Evolutionary conservation across 2,797 vertebrate species (phyloP).

Genomic region (Rhodeus uyekii): DNA sequence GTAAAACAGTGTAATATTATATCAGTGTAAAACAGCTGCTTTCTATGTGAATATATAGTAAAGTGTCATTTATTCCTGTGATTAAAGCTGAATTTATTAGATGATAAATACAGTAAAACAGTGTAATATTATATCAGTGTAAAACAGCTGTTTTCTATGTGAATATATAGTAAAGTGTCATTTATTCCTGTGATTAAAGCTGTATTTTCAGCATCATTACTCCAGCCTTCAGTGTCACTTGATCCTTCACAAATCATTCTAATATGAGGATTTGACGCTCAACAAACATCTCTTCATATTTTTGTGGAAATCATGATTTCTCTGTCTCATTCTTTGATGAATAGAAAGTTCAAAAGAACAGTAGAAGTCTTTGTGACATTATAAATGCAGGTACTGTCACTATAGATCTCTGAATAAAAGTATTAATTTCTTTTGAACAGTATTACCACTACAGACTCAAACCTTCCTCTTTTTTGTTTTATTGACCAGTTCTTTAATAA

Average conservation of each 20-base stretch:
- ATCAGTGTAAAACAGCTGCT: neutral
- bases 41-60: neutral
- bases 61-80: neutral
- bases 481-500: constrained; percentile 10
- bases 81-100: too few relatives aligned
- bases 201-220: too few relatives aligned
- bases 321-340: neutral
- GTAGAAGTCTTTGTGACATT: neutral
- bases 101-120: too few relatives aligned
- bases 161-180: too few relatives aligned
- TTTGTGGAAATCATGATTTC: neutral
- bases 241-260: neutral
- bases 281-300: neutral
- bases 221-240: too few relatives aligned
- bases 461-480: neutral
- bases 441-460: neutral
- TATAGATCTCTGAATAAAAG: neutral
- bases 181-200: too few relatives aligned
- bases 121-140: too few relatives aligned
- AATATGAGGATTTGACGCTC: neutral
- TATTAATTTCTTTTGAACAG: neutral
- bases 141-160: too few relatives aligned
- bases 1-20: neutral
- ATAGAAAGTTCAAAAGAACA: too few relatives aligned
- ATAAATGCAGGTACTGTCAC: neutral